Conservation (phyloP, 2,888 invertebrate species). For the Suillia variegata region DNA sequence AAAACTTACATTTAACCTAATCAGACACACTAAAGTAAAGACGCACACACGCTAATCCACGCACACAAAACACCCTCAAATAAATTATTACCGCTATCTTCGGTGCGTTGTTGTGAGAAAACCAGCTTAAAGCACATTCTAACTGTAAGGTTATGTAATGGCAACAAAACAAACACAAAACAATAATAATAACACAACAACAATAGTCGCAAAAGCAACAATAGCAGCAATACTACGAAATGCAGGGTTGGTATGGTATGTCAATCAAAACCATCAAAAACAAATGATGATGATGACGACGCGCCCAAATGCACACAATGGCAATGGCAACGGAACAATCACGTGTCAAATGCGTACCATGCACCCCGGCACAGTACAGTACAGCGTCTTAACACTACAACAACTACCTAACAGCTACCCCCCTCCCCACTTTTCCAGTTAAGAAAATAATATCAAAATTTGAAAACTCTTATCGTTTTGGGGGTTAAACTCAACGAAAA, state of each 20-base stretch:
- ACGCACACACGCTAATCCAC: no score
- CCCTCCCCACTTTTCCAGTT: neutral
- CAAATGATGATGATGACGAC: slow-evolving; percentile 30
- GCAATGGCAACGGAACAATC: neutral
- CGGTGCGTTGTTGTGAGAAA: no score
- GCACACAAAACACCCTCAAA: no score
- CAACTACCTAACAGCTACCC: neutral
- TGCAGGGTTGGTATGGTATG: slow-evolving; percentile 30
- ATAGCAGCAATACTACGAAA: slow-evolving; percentile 10
- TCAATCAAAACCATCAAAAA: slow-evolving; percentile 37
- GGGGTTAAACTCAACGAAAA: neutral
- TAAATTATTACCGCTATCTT: no score
- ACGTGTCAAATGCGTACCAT: neutral
- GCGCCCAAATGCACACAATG: slow-evolving; percentile 3
- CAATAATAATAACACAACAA: neutral
- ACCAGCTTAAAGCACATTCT: no score
- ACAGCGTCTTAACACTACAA: neutral
- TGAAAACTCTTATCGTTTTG: neutral
- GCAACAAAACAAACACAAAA: neutral
- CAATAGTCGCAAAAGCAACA: slow-evolving; percentile 10
- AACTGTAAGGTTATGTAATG: no score
- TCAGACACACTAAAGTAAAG: no score
- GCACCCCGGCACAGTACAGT: neutral
- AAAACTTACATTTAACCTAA: no score
- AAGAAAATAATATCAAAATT: no score